Conservation (phyloP, 2,888 invertebrate species). For the Spodoptera picta region DNA sequence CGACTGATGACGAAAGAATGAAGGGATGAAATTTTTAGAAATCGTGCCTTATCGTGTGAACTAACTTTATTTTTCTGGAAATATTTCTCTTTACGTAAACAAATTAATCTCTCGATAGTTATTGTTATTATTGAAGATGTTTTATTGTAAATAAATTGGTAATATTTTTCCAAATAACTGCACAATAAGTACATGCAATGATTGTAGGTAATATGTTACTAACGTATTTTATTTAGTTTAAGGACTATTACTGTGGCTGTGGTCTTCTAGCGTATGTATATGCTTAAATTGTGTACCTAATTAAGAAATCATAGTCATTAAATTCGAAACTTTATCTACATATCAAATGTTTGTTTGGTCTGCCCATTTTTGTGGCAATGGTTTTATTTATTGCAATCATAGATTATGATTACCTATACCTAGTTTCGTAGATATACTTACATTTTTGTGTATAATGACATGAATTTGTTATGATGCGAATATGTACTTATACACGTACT, state of each 20-base stretch:
- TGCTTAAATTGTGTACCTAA: conserved; percentile 57
- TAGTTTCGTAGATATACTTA: conserved; percentile 1
- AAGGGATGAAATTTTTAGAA: conserved; percentile 61
- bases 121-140: conserved; percentile 44
- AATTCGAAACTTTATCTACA: conserved; percentile 2
- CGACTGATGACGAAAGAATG: conserved; percentile 6
- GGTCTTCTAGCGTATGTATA: conserved; percentile 67
- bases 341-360: background rate
- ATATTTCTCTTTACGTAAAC: conserved; percentile 42
- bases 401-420: no score
- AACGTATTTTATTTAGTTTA: conserved; percentile 64
- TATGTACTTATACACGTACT: no score
- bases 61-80: conserved; percentile 59
- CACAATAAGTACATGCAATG: conserved; percentile 35
- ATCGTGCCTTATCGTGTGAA: conserved; percentile 79
- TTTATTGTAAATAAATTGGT: conserved; percentile 55
- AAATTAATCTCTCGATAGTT: conserved; percentile 39
- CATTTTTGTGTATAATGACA: background rate
- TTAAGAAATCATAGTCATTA: conserved; percentile 79
- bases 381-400: no score
- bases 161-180: conserved; percentile 44
- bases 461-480: no score
- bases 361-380: no score
- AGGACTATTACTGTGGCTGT: conserved; percentile 80
- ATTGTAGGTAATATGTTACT: conserved; percentile 25